phyloP scores from a whole-genome alignment of 2,797 vertebrate species.

The Notolabrus celidotus region DNA sequence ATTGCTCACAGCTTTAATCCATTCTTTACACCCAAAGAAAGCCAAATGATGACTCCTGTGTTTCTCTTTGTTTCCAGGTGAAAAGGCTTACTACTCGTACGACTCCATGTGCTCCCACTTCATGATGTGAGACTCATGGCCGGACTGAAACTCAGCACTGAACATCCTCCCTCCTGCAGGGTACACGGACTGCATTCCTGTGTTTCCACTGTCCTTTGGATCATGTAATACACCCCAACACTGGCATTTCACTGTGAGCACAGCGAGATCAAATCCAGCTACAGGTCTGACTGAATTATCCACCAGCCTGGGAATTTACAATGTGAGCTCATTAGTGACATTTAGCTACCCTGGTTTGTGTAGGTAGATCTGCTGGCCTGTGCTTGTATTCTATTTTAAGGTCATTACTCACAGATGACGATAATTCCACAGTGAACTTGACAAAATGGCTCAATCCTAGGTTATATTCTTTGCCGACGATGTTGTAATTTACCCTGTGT shows the following conservation, averaged over 20 bases:
- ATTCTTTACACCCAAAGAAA: too few relatives aligned
- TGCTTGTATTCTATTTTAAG: neutral
- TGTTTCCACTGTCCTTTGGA: neutral
- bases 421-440: neutral
- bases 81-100: neutral
- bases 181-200: neutral
- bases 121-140: slow-evolving; percentile 35
- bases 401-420: slow-evolving; percentile 6
- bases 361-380: slow-evolving; percentile 2
- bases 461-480: slow-evolving; percentile 8
- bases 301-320: neutral
- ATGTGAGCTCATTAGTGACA: slow-evolving; percentile 24
- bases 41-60: too few relatives aligned
- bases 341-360: neutral
- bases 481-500: slow-evolving; percentile 35
- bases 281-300: neutral
- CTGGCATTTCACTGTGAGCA: neutral
- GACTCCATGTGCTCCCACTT: neutral
- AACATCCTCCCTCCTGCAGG: slow-evolving; percentile 1
- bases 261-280: slow-evolving; percentile 1
- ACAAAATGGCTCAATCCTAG: neutral
- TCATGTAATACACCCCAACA: slow-evolving; percentile 4
- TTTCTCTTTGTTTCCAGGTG: slow-evolving; percentile 40
- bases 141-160: slow-evolving; percentile 12
- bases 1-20: too few relatives aligned